phyloP scores from a whole-genome alignment of 2,113 vertebrate species.

The Daboia siamensis region DNA sequence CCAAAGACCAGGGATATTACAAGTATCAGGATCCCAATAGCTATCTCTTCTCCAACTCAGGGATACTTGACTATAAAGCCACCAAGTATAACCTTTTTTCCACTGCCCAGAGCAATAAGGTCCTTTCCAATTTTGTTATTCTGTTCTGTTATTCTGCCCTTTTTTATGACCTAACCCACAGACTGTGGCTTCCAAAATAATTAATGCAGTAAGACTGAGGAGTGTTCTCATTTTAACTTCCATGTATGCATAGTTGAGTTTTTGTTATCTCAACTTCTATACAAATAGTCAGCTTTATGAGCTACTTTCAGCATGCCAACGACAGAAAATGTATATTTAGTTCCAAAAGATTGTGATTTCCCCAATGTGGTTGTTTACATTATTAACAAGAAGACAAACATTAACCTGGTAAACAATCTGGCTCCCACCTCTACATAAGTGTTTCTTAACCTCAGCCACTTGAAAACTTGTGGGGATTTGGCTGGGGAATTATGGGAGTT shows the following conservation, averaged over 20 bases:
- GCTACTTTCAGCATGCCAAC: neutral
- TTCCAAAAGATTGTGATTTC: neutral
- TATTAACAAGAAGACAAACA: neutral
- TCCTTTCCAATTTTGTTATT: no score
- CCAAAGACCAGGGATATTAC: neutral
- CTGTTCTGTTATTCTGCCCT: no score
- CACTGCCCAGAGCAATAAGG: neutral
- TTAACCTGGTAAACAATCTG: neutral
- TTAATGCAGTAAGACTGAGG: no score
- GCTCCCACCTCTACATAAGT: neutral
- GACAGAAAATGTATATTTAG: neutral
- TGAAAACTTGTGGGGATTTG: no score
- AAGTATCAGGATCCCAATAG: neutral
- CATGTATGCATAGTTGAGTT: neutral
- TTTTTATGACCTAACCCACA: no score
- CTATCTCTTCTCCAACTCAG: neutral
- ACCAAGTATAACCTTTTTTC: neutral
- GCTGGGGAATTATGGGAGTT: no score
- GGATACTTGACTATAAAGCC: no score
- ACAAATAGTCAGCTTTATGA: neutral
- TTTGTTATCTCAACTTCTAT: neutral
- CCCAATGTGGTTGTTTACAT: neutral
- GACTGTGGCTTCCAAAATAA: no score
- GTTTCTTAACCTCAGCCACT: no score
- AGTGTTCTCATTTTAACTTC: no score